phyloP scores from a whole-genome alignment of 2,888 invertebrate species.

The Brenthis ino region DNA sequence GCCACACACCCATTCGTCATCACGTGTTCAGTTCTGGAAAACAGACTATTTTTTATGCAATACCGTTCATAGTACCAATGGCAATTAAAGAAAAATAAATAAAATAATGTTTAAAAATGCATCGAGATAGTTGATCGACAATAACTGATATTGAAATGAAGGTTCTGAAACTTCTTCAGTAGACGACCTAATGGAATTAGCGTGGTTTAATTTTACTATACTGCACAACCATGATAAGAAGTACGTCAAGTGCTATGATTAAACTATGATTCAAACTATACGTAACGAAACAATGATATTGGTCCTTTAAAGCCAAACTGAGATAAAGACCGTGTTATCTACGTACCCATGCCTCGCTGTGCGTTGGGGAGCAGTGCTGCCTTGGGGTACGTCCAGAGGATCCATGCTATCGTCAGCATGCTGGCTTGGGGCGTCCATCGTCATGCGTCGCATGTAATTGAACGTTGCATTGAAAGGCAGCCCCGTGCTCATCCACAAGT shows the following conservation, averaged over 20 bases:
- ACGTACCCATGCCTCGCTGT: conserved; percentile 88
- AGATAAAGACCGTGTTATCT: conserved; percentile 16
- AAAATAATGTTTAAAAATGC: neutral
- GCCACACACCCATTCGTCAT: conserved; percentile 88
- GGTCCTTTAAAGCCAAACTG: too few species aligned
- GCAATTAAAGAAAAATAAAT: neutral
- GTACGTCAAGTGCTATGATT: too few species aligned
- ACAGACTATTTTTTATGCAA: conserved; percentile 76
- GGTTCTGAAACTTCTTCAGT: too few species aligned
- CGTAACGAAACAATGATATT: too few species aligned
- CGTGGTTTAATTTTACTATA: too few species aligned
- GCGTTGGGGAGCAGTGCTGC: conserved; percentile 90
- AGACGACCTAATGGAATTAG: too few species aligned
- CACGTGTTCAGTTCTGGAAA: conserved; percentile 80
- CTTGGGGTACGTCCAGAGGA: conserved; percentile 85
- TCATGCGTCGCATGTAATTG: conserved; percentile 87
- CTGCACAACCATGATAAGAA: too few species aligned
- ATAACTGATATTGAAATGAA: too few species aligned
- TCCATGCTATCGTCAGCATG: conserved; percentile 82
- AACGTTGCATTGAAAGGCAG: conserved; percentile 94
- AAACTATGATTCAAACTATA: too few species aligned
- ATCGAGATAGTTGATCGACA: too few species aligned
- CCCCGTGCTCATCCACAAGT: conserved; percentile 95
- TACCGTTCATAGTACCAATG: conserved; percentile 36
- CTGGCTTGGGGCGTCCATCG: conserved; percentile 79